These are phyloP conservation scores for Danio rerio DNA, from an alignment of 2,113 vertebrate genomes.

Conservation along the genomic window DNA sequence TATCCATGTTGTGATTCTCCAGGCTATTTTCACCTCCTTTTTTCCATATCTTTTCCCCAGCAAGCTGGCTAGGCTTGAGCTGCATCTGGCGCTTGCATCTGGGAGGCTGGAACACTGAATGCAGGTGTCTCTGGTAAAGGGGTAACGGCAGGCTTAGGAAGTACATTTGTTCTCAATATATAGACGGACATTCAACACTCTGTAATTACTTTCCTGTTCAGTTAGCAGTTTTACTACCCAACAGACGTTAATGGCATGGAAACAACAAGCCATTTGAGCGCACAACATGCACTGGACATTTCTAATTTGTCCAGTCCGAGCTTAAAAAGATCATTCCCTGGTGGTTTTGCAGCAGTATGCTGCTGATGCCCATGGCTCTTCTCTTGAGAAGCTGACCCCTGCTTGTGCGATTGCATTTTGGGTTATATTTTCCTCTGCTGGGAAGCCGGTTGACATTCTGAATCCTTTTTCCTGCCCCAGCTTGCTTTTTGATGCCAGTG, in stretches of 20 bases:
- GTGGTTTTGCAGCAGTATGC: neutral
- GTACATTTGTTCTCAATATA: slow-evolving; percentile 12
- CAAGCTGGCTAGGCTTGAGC: neutral
- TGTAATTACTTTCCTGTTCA: slow-evolving; percentile 27
- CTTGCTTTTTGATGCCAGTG: neutral
- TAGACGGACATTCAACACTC: slow-evolving; percentile 22
- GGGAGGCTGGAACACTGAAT: slow-evolving; percentile 8
- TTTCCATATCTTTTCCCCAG: slow-evolving; percentile 18
- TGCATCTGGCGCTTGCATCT: slow-evolving; percentile 32
- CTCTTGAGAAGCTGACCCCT: slow-evolving; percentile 34
- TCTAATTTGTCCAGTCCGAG: neutral
- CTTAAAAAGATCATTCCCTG: neutral
- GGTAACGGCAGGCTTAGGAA: neutral
- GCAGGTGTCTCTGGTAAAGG: neutral
- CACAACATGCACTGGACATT: neutral
- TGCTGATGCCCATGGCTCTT: slow-evolving; percentile 30
- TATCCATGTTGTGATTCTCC: slow-evolving; percentile 8
- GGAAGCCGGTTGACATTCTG: slow-evolving; percentile 43
- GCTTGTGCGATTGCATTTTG: slow-evolving; percentile 31
- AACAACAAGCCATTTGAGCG: neutral
- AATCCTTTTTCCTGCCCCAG: slow-evolving; percentile 31
- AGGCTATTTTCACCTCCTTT: neutral
- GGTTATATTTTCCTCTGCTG: slow-evolving; percentile 29
- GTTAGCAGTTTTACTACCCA: slow-evolving; percentile 12
- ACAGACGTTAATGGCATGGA: neutral